phyloP scores from a whole-genome alignment of 2,888 invertebrate species.

The Sphaerophoria rueppellii region DNA sequence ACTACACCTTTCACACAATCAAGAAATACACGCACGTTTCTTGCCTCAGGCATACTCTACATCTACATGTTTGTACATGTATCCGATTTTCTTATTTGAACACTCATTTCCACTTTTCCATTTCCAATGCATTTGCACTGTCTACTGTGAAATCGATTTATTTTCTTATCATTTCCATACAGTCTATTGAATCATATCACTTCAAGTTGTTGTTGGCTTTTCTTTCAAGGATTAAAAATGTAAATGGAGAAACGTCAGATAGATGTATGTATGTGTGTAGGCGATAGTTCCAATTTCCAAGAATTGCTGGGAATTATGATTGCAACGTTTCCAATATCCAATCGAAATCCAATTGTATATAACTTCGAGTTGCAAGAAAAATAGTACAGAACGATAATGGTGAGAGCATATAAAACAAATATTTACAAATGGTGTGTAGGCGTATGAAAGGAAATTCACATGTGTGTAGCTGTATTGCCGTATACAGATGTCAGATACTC shows the following conservation, averaged over 20 bases:
- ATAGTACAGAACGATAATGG: too few relatives aligned
- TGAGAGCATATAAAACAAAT: constrained; percentile 20
- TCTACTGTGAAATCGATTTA: constrained; percentile 8
- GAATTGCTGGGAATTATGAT: too few relatives aligned
- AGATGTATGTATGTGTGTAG: too few relatives aligned
- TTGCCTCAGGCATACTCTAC: not conserved
- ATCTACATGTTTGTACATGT: not conserved
- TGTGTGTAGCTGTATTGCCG: constrained; percentile 3
- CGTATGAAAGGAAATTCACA: constrained; percentile 40
- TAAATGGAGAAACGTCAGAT: too few relatives aligned
- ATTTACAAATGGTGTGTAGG: constrained; percentile 67
- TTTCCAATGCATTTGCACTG: not conserved
- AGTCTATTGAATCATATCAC: not conserved
- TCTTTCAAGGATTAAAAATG: too few relatives aligned
- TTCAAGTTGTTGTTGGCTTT: not conserved
- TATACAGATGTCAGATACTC: too few relatives aligned
- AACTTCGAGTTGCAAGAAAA: too few relatives aligned
- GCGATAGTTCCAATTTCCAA: too few relatives aligned
- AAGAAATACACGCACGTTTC: constrained; percentile 4
- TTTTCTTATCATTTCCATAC: constrained; percentile 24
- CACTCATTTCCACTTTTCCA: constrained; percentile 4
- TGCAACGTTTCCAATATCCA: too few relatives aligned
- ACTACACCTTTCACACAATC: constrained; percentile 4
- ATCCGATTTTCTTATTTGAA: constrained; percentile 21
- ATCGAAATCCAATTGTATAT: too few relatives aligned